Evolutionary conservation across 2,797 vertebrate genomes (phyloP).

Genomic region (Chromobotia macracanthus): DNA sequence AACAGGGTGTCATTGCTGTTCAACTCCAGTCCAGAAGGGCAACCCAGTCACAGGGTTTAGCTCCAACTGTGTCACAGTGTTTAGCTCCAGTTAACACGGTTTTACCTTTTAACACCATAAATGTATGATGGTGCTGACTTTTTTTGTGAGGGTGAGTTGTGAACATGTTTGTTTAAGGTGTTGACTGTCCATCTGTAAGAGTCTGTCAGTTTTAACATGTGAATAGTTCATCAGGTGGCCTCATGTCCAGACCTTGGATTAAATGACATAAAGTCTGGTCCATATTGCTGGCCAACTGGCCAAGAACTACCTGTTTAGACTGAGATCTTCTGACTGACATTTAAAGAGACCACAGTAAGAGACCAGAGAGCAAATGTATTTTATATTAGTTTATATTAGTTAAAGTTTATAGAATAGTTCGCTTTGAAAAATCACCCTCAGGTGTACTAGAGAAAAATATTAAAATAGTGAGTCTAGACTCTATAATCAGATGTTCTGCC

Average conservation of each 20-base stretch:
- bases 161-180: neutral
- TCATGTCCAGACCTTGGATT: neutral
- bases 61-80: too few relatives aligned
- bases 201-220: neutral
- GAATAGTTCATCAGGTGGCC: neutral
- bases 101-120: neutral
- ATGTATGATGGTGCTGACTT: neutral
- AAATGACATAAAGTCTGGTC: neutral
- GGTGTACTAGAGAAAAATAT: too few relatives aligned
- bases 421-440: neutral
- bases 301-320: neutral
- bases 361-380: too few relatives aligned
- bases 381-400: neutral
- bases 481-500: too few relatives aligned
- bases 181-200: slow-evolving; percentile 1
- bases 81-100: too few relatives aligned
- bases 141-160: neutral
- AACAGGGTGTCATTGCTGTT: neutral
- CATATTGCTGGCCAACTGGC: neutral
- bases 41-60: too few relatives aligned
- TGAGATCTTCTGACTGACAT: neutral
- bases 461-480: too few relatives aligned
- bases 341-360: neutral
- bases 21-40: too few relatives aligned
- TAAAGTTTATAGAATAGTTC: neutral